Evolutionary conservation across 2,113 vertebrate species (phyloP).

Genomic region (Lichenostomus cassidix): DNA sequence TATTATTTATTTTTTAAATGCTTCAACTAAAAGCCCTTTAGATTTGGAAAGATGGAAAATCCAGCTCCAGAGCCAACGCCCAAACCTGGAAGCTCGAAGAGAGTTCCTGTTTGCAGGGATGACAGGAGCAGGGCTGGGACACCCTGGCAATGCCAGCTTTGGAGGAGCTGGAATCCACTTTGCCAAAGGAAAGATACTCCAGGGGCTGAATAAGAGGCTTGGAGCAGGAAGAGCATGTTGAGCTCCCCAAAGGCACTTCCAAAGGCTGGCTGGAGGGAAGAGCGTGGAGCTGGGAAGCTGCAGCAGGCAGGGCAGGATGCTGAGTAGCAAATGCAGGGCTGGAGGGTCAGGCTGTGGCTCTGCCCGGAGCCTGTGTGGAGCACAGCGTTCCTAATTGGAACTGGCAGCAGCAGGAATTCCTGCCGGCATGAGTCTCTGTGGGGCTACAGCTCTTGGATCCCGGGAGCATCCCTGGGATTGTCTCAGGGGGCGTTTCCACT

Average conservation of each 20-base stretch:
- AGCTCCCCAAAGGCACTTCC: background rate
- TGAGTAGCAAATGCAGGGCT: background rate
- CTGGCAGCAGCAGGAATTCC: background rate
- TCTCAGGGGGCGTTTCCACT: rapidly evolving
- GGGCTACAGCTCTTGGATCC: rapidly evolving
- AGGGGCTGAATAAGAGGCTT: background rate
- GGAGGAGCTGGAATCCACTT: rapidly evolving
- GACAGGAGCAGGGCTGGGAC: background rate
- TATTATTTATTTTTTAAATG: background rate
- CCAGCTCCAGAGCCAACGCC: background rate
- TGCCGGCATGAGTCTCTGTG: rapidly evolving
- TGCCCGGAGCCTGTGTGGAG: too few species aligned
- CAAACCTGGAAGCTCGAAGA: background rate
- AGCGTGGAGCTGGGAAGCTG: background rate
- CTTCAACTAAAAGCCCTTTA: background rate
- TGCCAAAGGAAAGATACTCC: rapidly evolving
- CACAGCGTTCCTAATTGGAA: rapidly evolving
- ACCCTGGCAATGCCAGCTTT: background rate
- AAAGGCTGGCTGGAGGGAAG: background rate
- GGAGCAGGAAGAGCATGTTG: background rate
- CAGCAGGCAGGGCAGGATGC: background rate
- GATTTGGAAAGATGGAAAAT: constrained; percentile 32
- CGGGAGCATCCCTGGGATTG: background rate
- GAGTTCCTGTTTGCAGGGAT: background rate
- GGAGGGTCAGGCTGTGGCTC: background rate